Conservation (phyloP, 2,888 invertebrate species). For the Odontothrips loti region DNA sequence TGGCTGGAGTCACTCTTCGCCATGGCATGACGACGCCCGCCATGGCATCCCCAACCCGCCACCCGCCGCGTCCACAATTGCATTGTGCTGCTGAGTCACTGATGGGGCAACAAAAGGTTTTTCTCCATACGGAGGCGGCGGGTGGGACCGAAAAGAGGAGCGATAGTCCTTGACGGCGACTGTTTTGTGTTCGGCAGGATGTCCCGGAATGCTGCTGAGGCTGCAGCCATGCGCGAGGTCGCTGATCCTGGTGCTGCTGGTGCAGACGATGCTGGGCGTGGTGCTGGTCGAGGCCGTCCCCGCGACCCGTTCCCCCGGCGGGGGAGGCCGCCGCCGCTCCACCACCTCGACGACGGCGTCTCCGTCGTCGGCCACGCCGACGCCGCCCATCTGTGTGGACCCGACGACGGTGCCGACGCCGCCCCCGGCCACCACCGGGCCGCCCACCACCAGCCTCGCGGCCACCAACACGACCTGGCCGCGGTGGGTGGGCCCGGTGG, state of each 20-base stretch:
- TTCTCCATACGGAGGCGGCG: too few relatives aligned
- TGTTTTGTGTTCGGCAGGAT: not conserved
- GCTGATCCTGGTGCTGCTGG: conserved; percentile 14
- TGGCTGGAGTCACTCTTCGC: too few relatives aligned
- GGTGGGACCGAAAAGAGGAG: too few relatives aligned
- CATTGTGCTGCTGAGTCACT: too few relatives aligned
- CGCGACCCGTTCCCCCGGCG: not conserved
- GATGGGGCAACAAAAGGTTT: too few relatives aligned
- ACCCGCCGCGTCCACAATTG: too few relatives aligned
- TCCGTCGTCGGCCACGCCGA: not conserved
- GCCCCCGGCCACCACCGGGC: not conserved
- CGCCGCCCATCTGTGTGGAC: conserved; percentile 11
- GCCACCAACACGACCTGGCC: conserved; percentile 24
- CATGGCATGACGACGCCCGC: too few relatives aligned
- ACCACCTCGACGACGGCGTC: conserved; percentile 1
- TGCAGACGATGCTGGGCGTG: not conserved
- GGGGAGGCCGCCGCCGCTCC: conserved; percentile 15
- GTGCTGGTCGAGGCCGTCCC: conserved; percentile 17
- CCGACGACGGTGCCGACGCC: not conserved
- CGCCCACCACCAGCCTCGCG: conserved; percentile 10
- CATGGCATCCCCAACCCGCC: too few relatives aligned
- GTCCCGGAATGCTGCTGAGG: conserved; percentile 24
- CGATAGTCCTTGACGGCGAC: too few relatives aligned
- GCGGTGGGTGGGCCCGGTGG: conserved; percentile 6
- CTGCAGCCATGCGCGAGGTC: conserved; percentile 20